Evolutionary conservation across 2,797 vertebrate species (phyloP), one percentile per base, ranked within the genome.

Genomic region (Siniperca obscura): DNA sequence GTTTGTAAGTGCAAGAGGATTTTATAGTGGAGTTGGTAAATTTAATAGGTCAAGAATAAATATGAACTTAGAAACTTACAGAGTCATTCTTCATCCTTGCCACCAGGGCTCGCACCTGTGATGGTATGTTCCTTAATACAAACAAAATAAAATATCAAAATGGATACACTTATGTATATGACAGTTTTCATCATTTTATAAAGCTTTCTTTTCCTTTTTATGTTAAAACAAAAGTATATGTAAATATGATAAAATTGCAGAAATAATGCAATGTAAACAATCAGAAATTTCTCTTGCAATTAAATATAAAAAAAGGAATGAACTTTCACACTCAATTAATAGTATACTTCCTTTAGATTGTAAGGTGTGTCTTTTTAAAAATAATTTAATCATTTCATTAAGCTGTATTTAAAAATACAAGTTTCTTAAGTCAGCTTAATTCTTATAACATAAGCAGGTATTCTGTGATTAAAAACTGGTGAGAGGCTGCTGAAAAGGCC

Each of bases 21-120:
- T 56, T 48, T 36, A 40, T 9, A 2, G 19, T 21, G 1, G 1
- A 48, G 21, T 9, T 27, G 3, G 14, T 1, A 21, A 5, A 27
- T 68, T 36, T 22, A 81, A 44, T 30, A 55, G 5, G 2, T 6
- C 10, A 66, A 70, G 3, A 56, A 36, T 13, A 44, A 40, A 64
- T 14, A 14, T 34, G 0, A 38, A 14, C 0, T 1, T 9, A 2
- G 53, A 56, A 52, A 88, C 94, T 92, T 91, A 98, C 98, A 3
- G 80, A 14, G 86, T 98, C 96, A 16, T 22, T 91, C 93, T 96
- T 97, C 97, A 99, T 97, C 84, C 87, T 95, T 40, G 84, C 87
- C 73, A 98, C 91, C 48, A 99, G 93, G 16, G 68, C 73, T 80
- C 61, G 86, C 30, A 92, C 96, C 92, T 99, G 97, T 1, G 50